Base-by-base conservation (phyloP, 1,140 invertebrate species). In the Campoletis sonorensis region DNA sequence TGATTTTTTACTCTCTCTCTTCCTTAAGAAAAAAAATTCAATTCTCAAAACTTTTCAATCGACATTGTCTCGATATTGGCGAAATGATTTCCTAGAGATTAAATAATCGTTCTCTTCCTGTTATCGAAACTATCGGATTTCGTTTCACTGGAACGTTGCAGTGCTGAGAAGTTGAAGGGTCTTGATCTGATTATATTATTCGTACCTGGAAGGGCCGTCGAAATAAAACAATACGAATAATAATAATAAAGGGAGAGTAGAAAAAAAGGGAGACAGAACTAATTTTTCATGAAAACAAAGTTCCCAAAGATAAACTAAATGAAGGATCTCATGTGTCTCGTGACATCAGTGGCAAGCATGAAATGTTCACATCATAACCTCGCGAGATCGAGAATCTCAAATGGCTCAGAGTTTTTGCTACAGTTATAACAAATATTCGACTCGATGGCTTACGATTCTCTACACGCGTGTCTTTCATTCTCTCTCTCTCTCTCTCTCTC, bases 311-410 rank as follows among this genome's bases (percentile, higher is more conserved):
- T 45, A 45, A 45, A 45, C 40, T 45, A 45, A 33, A 15, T 27
- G 40, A 73, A 51, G 64, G 76, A 40, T 58, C 16, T 58, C 54
- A 4, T 76, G 51, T 76, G 67, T 77, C 40, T 77, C 58, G 16
- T 51, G 71, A 80, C 79, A 70, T 45, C 40, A 13, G 13, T 45
- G 26, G 78, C 72, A 84, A 79, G 82, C 85, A 86, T 87, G 84
- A 84, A 87, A 87, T 87, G 85, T 84, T 87, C 85, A 81, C 85
- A 84, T 84, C 33, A 5, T 18, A 30, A 11, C 21, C 49, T 11
- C 51, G 49, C 18, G 27, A 75, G 72, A 73, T 37, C 72, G 49
- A 54, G 49, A 54, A n/a, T 58, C 27, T 75, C 72, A n/a, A 45
- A 45, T 45, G 40, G 11, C 40, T 58, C 0, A 7, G 18, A 58